Conservation (phyloP, 2,888 invertebrate species). For the Heliconius sara region DNA sequence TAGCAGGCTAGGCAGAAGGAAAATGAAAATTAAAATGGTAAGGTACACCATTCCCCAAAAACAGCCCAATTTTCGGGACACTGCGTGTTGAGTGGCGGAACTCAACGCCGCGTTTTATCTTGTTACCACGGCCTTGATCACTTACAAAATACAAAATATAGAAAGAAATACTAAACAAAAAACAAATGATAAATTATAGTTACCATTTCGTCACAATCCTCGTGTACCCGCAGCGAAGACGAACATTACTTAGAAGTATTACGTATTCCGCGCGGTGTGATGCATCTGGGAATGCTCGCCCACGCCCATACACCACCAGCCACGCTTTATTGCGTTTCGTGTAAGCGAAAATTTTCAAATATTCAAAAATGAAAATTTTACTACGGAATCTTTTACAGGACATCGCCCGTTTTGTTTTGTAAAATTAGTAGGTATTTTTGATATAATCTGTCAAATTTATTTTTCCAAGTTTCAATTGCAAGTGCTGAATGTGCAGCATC, state of each 20-base stretch:
- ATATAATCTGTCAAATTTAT: neutral
- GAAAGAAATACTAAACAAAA: neutral
- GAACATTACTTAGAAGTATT: conserved; percentile 54
- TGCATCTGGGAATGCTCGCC: conserved; percentile 46
- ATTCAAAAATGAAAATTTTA: conserved; percentile 50
- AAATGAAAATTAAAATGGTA: no score
- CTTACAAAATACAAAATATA: no score
- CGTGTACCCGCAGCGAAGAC: conserved; percentile 31
- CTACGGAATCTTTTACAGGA: neutral
- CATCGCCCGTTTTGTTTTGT: neutral
- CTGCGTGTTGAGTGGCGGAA: neutral
- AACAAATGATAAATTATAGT: neutral
- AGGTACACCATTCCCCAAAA: no score
- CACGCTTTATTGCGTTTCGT: conserved; percentile 47
- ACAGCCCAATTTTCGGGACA: neutral
- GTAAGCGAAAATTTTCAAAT: conserved; percentile 48
- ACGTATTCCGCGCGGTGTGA: conserved; percentile 52
- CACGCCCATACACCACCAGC: conserved; percentile 32
- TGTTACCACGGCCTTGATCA: no score
- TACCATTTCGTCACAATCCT: conserved; percentile 13
- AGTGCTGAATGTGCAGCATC: no score
- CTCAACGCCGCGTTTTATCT: neutral
- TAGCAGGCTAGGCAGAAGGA: no score
- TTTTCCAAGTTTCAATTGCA: no score
- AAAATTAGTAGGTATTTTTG: neutral